A percentile compares a stretch with the other conserved stretches of the same genome.
These are phyloP conservation scores for Apteryx mantelli DNA, from an alignment of 2,113 vertebrate species.

Conservation along the genomic window DNA sequence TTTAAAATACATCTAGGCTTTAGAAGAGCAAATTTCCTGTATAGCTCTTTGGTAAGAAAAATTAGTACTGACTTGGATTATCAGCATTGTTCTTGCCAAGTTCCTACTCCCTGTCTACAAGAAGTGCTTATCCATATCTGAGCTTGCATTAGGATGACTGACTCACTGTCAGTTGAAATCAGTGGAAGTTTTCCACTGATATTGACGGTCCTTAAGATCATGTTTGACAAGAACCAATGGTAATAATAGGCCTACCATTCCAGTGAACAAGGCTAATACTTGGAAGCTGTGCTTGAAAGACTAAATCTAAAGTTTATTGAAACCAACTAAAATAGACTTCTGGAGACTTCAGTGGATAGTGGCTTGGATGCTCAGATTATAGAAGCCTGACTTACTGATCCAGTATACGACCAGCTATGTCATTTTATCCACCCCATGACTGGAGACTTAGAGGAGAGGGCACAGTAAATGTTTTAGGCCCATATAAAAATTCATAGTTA, in stretches of 20 bases:
- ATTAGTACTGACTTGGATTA: background rate
- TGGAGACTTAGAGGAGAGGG: background rate
- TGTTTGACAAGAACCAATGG: accelerated
- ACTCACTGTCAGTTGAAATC: background rate
- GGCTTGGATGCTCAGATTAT: background rate
- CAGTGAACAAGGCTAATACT: background rate
- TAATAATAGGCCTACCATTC: background rate
- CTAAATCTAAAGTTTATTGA: background rate
- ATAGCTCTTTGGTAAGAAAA: background rate
- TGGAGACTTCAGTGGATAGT: background rate
- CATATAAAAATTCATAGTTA: background rate
- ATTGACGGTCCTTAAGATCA: background rate
- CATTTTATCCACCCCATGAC: background rate
- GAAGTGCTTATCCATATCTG: background rate
- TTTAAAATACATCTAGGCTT: background rate
- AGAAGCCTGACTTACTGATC: background rate
- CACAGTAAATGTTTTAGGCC: background rate
- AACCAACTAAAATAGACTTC: background rate
- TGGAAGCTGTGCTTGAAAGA: background rate
- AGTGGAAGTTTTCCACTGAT: background rate
- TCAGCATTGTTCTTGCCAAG: background rate
- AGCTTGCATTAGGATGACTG: background rate
- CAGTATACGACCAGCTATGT: background rate
- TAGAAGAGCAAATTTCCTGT: background rate
- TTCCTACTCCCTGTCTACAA: background rate